Evolutionary conservation across 2,113 vertebrate species (phyloP).

Genomic region (Gallinago paraguaiae): DNA sequence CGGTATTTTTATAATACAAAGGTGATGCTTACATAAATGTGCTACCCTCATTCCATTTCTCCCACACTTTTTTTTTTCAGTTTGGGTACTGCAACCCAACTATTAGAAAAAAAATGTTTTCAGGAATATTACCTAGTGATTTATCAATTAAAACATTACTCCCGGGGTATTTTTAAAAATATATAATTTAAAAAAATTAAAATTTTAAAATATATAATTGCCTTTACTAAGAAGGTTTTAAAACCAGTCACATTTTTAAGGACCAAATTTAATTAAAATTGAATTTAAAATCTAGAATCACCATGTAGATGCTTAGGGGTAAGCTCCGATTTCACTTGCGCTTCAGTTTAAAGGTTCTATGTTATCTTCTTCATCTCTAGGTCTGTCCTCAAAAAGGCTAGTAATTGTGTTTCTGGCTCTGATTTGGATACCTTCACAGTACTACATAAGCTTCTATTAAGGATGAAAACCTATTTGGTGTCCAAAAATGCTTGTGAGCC

Average conservation of each 20-base stretch:
- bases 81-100: background rate
- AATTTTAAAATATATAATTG: background rate
- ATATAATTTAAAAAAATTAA: no score
- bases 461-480: background rate
- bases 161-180: background rate
- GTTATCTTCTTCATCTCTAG: background rate
- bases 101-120: background rate
- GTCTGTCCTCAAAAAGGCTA: background rate
- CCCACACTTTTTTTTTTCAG: background rate
- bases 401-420: background rate
- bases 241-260: background rate
- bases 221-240: background rate
- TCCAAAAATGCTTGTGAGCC: background rate
- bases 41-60: background rate
- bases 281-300: background rate
- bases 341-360: background rate
- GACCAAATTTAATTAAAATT: background rate
- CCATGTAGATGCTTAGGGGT: rapidly evolving
- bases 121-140: background rate
- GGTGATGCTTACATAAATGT: background rate
- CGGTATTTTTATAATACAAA: background rate
- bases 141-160: background rate
- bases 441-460: background rate
- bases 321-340: background rate
- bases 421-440: background rate